Conservation (phyloP, 2,797 vertebrate species). For the Cyclura pinguis region DNA sequence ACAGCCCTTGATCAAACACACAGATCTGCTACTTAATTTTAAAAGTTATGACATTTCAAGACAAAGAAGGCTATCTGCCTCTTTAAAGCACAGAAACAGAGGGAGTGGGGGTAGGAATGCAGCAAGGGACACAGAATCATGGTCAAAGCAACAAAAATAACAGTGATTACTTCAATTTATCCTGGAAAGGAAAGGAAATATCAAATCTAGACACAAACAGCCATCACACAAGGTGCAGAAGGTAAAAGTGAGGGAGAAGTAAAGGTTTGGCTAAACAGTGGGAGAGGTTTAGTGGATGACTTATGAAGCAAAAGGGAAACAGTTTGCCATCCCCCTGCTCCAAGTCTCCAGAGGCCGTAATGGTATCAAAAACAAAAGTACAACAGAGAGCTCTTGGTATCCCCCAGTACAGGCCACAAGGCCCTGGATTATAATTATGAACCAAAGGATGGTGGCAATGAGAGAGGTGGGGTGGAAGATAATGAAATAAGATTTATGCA, state of each 20-base stretch:
- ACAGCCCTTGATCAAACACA: neutral
- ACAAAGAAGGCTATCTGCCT: neutral
- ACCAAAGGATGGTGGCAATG: slow-evolving; percentile 58
- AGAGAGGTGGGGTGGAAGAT: neutral
- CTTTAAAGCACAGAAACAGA: neutral
- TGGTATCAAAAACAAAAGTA: neutral
- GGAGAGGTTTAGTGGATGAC: neutral
- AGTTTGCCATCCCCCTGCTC: neutral
- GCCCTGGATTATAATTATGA: slow-evolving; percentile 84
- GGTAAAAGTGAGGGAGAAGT: neutral
- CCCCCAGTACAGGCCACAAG: slow-evolving; percentile 73
- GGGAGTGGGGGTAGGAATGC: neutral
- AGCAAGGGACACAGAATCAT: neutral
- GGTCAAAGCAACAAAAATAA: neutral
- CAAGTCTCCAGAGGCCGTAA: neutral
- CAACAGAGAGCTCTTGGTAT: slow-evolving; percentile 72
- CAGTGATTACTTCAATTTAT: neutral
- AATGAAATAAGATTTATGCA: slow-evolving; percentile 82
- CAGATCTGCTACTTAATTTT: neutral
- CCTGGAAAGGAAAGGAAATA: neutral
- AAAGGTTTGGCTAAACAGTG: neutral
- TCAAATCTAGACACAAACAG: neutral
- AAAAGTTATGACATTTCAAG: neutral
- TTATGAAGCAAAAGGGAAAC: neutral
- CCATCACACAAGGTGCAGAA: neutral